Evolutionary conservation across 2,113 vertebrate genomes (phyloP).

Genomic region (Lycaon pictus): DNA sequence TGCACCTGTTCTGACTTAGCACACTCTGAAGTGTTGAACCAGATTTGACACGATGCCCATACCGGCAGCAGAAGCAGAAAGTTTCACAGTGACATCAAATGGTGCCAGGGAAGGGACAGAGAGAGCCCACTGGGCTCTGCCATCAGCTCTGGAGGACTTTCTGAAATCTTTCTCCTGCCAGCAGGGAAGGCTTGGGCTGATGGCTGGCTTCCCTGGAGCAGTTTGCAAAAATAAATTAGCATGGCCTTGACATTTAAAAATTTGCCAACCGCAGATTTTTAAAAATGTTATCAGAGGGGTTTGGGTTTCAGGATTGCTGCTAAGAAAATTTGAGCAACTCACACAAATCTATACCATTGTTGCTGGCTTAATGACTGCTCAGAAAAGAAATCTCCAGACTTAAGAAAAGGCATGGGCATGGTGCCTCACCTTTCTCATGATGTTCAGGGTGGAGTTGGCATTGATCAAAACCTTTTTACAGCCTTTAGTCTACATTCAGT

Average conservation of each 20-base stretch:
- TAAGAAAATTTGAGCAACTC: neutral
- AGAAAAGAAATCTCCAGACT: neutral
- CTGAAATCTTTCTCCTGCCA: neutral
- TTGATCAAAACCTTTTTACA: neutral
- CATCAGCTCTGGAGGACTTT: neutral
- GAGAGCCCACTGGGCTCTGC: fast-evolving
- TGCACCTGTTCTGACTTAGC: conserved; percentile 34
- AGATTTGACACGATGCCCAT: neutral
- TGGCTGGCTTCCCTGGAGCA: neutral
- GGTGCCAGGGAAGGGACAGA: neutral
- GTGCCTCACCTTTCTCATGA: neutral
- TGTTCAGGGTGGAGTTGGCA: neutral
- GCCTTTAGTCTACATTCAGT: neutral
- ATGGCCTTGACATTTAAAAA: neutral
- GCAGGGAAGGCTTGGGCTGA: neutral
- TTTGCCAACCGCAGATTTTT: neutral
- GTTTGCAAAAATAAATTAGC: neutral
- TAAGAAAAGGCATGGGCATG: neutral
- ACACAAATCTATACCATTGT: neutral
- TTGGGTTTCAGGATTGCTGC: neutral
- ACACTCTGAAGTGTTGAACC: neutral
- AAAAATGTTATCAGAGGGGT: neutral
- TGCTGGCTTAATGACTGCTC: conserved; percentile 7
- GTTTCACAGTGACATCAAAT: neutral
- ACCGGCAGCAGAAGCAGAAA: neutral